Conservation (phyloP, 2,797 vertebrate species). For the Aldrovandia affinis region DNA sequence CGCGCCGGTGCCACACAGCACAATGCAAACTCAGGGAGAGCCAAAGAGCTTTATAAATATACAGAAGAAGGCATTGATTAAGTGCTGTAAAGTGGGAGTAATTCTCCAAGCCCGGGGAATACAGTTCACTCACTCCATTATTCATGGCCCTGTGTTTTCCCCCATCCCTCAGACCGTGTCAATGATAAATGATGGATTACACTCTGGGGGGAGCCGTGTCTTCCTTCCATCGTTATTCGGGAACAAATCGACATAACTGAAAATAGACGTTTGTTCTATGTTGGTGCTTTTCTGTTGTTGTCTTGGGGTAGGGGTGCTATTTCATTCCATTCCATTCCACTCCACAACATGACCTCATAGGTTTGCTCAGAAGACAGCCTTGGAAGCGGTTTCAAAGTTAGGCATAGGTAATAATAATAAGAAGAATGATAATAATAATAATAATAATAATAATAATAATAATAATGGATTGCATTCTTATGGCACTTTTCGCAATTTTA, state of each 20-base stretch:
- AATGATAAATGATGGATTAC: constrained; percentile 66
- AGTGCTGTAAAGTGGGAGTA: constrained; percentile 76
- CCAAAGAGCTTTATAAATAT: constrained; percentile 58
- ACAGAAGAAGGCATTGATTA: constrained; percentile 73
- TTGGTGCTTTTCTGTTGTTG: constrained; percentile 23
- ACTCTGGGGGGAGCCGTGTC: constrained; percentile 54
- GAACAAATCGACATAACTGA: constrained; percentile 60
- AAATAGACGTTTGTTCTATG: constrained; percentile 34
- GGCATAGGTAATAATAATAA: too few relatives aligned
- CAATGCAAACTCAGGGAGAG: constrained; percentile 12
- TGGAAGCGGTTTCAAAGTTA: not conserved
- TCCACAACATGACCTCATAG: constrained; percentile 44
- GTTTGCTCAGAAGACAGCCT: constrained; percentile 47
- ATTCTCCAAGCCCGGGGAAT: constrained; percentile 69
- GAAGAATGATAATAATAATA: too few relatives aligned
- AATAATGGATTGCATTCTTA: too few relatives aligned
- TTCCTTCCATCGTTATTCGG: constrained; percentile 69
- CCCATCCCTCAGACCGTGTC: constrained; percentile 52
- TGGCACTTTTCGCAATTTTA: too few relatives aligned
- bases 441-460: too few relatives aligned
- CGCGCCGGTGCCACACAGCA: not conserved
- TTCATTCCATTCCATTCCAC: constrained; percentile 43
- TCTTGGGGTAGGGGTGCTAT: constrained; percentile 36
- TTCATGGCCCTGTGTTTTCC: constrained; percentile 34
- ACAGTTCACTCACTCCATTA: constrained; percentile 55